These are phyloP conservation scores for Pachycephus smyrnensis DNA, from an alignment of 2,888 invertebrate genomes.

Conservation along the genomic window DNA sequence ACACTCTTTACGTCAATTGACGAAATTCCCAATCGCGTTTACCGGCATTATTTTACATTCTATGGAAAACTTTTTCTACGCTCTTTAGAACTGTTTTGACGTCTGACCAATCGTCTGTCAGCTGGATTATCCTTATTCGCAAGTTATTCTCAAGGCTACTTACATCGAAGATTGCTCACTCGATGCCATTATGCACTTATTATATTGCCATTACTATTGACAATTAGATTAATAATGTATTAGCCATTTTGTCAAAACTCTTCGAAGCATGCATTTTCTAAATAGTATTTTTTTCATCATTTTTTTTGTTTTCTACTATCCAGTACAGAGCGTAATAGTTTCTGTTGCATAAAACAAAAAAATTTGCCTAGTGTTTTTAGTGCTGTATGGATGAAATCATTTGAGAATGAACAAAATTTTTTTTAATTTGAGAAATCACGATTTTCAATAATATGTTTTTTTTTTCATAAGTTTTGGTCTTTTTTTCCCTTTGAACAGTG, in stretches of 20 bases:
- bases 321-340: neutral
- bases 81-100: neutral
- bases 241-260: neutral
- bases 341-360: neutral
- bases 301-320: neutral
- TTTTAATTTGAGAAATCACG: neutral
- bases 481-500: slow-evolving; percentile 42
- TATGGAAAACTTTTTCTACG: neutral
- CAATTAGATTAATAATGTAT: neutral
- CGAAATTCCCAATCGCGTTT: neutral
- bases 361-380: neutral
- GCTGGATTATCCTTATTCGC: neutral
- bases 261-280: neutral
- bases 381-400: neutral
- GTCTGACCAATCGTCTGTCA: neutral
- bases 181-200: neutral
- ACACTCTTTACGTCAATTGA: neutral
- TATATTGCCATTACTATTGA: neutral
- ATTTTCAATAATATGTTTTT: neutral
- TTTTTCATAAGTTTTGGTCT: too few species aligned
- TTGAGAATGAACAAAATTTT: neutral
- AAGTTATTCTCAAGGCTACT: neutral
- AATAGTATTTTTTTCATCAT: neutral
- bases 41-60: neutral
- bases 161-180: neutral